These are phyloP conservation scores for Halichondria panicea DNA, from an alignment of 37 sponge, comb jelly and placozoan species.

Conservation along the genomic window DNA sequence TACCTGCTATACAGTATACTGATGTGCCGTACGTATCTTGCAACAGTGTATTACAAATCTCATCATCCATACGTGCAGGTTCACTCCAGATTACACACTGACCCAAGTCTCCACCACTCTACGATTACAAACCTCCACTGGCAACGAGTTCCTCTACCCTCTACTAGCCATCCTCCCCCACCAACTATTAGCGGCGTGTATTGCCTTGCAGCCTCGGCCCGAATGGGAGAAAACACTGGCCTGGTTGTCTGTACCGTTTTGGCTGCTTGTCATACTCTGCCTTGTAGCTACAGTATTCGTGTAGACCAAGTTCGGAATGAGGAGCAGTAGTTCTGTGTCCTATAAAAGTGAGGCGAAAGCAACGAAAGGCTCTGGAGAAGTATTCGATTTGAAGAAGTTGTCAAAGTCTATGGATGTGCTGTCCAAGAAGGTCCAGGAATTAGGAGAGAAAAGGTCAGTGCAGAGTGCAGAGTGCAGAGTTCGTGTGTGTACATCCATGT, in stretches of 20 bases:
- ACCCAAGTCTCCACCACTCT: conserved; percentile 65
- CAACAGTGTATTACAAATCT: too few relatives aligned
- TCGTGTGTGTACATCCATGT: too few relatives aligned
- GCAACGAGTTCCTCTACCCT: conserved; percentile 42
- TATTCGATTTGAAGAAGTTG: too few relatives aligned
- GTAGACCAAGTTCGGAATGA: conserved; percentile 31
- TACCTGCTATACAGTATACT: too few relatives aligned
- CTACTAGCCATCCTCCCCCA: conserved; percentile 79
- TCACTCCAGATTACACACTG: conserved; percentile 75
- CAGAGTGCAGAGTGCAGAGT: too few relatives aligned
- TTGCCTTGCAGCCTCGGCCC: conserved; percentile 58
- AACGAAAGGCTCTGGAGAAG: too few relatives aligned
- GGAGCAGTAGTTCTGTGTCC: not conserved
- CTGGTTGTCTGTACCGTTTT: conserved; percentile 34
- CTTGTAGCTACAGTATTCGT: conserved; percentile 30
- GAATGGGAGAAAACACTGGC: conserved; percentile 54
- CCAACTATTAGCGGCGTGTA: conserved; percentile 59
- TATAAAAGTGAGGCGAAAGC: conserved; percentile 16
- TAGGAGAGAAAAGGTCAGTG: too few relatives aligned
- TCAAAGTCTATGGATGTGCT: too few relatives aligned
- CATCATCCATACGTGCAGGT: conserved; percentile 25
- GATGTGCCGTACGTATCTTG: too few relatives aligned
- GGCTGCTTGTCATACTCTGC: conserved; percentile 25
- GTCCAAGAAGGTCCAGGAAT: too few relatives aligned
- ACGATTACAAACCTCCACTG: conserved; percentile 42